A percentile compares a stretch with the other conserved stretches of the same genome.
Evolutionary conservation across 1,140 invertebrate genomes (phyloP).

Genomic region (Mya arenaria): DNA sequence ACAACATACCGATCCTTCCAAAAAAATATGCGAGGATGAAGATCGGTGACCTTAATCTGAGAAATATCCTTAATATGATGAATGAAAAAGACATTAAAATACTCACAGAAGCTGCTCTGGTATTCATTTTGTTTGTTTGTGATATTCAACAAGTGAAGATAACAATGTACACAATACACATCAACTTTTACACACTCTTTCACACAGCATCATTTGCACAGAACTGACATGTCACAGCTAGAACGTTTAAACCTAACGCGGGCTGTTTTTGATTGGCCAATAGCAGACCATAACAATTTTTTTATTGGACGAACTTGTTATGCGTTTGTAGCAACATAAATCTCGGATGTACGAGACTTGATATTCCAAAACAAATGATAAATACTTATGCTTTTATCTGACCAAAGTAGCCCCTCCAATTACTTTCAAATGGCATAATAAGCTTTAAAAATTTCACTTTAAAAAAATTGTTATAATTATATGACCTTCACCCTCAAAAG

Average conservation of each 20-base stretch:
- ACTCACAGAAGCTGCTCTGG: conserved; percentile 68
- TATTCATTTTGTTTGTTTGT: conserved; percentile 49
- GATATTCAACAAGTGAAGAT: conserved; percentile 40
- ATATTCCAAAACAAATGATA: no score
- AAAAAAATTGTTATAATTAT: no score
- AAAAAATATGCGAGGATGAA: no score
- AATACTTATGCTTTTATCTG: no score
- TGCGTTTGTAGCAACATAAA: conserved; percentile 52
- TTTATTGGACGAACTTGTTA: conserved; percentile 64
- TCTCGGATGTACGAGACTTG: neutral
- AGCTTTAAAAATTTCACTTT: no score
- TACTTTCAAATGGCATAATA: no score
- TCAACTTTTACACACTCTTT: conserved; percentile 46
- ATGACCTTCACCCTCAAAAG: no score
- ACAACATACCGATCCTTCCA: no score
- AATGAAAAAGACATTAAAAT: no score
- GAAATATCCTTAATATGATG: no score
- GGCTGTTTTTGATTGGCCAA: conserved; percentile 64
- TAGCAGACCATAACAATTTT: conserved; percentile 59
- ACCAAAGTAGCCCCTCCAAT: no score
- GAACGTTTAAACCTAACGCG: conserved; percentile 65
- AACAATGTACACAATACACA: conserved; percentile 48
- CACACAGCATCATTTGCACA: conserved; percentile 51
- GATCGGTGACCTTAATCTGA: no score
- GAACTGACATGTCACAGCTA: conserved; percentile 57